Conservation (phyloP, 2,888 invertebrate species). For the Chironomus riparius region DNA sequence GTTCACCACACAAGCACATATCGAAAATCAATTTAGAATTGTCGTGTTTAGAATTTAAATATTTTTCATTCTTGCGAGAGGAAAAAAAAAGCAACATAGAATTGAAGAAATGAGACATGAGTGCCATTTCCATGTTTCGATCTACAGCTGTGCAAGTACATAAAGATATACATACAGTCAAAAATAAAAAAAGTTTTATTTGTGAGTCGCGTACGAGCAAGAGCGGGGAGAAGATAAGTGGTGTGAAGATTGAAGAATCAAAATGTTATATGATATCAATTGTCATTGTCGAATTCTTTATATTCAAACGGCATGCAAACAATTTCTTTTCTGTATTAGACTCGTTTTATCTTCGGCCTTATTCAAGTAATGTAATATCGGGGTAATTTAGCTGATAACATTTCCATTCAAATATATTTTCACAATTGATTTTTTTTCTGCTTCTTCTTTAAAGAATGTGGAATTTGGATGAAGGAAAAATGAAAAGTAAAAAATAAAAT, state of each 20-base stretch:
- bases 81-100: not conserved
- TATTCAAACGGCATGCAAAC: not conserved
- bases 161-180: not conserved
- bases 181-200: too few species aligned
- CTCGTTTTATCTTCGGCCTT: not conserved
- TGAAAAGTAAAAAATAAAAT: too few species aligned
- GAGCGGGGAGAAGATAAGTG: not conserved
- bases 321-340: not conserved
- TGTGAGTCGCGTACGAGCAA: too few species aligned
- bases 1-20: not conserved
- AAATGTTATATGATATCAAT: not conserved
- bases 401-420: constrained; percentile 5
- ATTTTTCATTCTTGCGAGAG: not conserved
- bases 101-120: not conserved
- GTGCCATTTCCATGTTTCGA: not conserved
- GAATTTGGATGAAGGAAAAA: too few species aligned
- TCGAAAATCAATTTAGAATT: constrained; percentile 4
- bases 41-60: constrained; percentile 7
- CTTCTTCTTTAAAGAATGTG: too few species aligned
- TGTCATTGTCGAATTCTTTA: not conserved
- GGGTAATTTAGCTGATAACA: constrained; percentile 9
- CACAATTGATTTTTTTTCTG: not conserved
- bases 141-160: constrained; percentile 14
- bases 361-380: constrained; percentile 2
- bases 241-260: not conserved